A percentile compares a stretch with the other conserved stretches of the same genome.
Conservation (phyloP, 1,140 invertebrate species). For the Macrobrachium rosenbergii region DNA sequence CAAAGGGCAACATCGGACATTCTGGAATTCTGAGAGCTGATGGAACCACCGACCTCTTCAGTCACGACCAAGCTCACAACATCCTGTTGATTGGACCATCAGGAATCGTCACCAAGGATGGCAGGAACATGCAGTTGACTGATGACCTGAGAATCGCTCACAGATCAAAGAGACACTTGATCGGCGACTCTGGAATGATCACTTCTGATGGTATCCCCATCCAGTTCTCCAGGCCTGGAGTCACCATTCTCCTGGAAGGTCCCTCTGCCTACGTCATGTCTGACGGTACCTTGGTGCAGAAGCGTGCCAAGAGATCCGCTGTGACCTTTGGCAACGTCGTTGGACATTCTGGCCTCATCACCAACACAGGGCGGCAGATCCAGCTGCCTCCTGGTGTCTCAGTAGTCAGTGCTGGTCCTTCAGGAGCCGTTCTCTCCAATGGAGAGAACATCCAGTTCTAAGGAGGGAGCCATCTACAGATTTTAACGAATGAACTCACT, state of each 20-base stretch:
- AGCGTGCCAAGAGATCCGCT: not conserved
- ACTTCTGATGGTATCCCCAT: no score
- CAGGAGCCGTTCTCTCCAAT: constrained; percentile 43
- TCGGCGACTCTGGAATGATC: no score
- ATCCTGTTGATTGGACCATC: constrained; percentile 7
- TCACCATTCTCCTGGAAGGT: not conserved
- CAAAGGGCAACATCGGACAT: not conserved
- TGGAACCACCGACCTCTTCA: constrained; percentile 5
- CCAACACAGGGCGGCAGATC: constrained; percentile 24
- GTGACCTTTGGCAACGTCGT: no score
- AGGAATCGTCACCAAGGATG: constrained; percentile 1
- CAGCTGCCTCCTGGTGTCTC: constrained; percentile 30
- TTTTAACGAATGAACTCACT: not conserved
- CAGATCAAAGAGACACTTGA: no score
- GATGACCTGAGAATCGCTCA: not conserved
- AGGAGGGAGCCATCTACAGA: not conserved
- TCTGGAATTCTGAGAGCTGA: constrained; percentile 3
- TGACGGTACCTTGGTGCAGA: constrained; percentile 5
- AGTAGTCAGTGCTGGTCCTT: constrained; percentile 10
- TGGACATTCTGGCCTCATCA: constrained; percentile 8
- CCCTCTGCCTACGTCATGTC: not conserved
- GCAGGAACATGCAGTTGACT: constrained; percentile 11
- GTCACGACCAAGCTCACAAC: not conserved
- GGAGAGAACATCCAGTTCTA: constrained; percentile 41
- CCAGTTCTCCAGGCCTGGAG: no score